Evolutionary conservation across 2,113 vertebrate genomes (phyloP), one percentile per base, ranked within the genome.

Genomic region (Pandion haliaetus): DNA sequence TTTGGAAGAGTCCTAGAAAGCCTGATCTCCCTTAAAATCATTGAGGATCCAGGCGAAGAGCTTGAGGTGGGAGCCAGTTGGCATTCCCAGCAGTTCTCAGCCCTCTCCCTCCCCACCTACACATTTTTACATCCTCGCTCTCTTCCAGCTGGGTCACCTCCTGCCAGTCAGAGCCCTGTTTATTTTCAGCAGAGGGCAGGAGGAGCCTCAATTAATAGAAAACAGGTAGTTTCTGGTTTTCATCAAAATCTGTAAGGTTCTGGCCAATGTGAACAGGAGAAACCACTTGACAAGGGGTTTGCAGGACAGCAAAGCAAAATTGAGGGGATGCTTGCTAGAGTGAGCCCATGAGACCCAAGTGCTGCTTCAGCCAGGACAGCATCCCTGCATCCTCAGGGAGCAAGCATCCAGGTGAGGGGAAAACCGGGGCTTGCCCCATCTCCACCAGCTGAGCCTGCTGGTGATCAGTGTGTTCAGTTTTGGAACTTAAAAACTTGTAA

Each of bases 141-240:
- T 86, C 40, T 57, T 86, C 78, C 76, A 93, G 71, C 67, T 70
- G 86, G 74, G 71, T 90, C 82, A 88, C 54, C 82, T 93, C 85
- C 70, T 88, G 90, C 40, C 31, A 12, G 29, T 52, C 49, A 91
- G 42, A 84, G 42, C 49, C 34, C 77, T 84, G 81, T 67, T 94
- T 79, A 62, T 87, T 93, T 95, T 86, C 88, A 86, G 71, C 32
- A 85, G 71, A 87, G 83, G 52, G 82, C 44, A 90, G 66, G 28
- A 92, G 59, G 49, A 82, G 31, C 9, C 55, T 54, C 72, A 49
- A 88, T 69, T 65, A 95, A 95, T 21, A 71, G 52, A 74, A 94
- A 91, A 79, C 57, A n/a, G 65, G 23, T 52, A 90, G 31, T 77
- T 97, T 95, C 88, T 88, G 91, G 31, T 58, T 93, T 82, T 80